phyloP scores from a whole-genome alignment of 2,113 vertebrate species.

The Chamaetylas fuelleborni region DNA sequence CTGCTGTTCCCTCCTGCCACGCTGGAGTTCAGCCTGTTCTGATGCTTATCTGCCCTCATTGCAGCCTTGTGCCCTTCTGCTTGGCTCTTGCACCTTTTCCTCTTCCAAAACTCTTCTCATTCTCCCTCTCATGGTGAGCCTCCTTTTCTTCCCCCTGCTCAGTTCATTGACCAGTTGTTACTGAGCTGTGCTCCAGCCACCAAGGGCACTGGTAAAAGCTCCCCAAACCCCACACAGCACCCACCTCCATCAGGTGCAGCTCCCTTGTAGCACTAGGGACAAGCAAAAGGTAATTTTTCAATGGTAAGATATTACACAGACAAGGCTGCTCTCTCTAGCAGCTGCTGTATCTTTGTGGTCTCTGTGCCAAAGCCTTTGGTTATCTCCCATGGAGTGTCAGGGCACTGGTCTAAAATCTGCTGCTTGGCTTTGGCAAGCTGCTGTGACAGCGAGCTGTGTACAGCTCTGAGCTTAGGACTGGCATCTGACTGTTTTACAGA shows the following conservation, averaged over 20 bases:
- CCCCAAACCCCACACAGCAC: not conserved
- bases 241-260: not conserved
- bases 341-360: not conserved
- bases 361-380: not conserved
- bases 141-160: not conserved
- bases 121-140: not conserved
- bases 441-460: not conserved
- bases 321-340: not conserved
- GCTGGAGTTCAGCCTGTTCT: not conserved
- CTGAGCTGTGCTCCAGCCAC: not conserved
- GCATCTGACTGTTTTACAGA: not conserved
- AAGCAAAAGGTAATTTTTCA: not conserved
- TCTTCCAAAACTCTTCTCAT: not conserved
- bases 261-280: not conserved
- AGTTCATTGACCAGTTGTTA: fast-evolving
- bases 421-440: not conserved
- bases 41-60: not conserved
- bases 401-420: not conserved
- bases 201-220: fast-evolving
- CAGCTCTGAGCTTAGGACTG: not conserved
- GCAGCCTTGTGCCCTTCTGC: not conserved
- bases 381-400: not conserved
- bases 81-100: not conserved
- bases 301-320: not conserved
- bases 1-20: not conserved